These are phyloP conservation scores for Urocitellus parryii DNA, from an alignment of 2,113 vertebrate species.

Conservation along the genomic window DNA sequence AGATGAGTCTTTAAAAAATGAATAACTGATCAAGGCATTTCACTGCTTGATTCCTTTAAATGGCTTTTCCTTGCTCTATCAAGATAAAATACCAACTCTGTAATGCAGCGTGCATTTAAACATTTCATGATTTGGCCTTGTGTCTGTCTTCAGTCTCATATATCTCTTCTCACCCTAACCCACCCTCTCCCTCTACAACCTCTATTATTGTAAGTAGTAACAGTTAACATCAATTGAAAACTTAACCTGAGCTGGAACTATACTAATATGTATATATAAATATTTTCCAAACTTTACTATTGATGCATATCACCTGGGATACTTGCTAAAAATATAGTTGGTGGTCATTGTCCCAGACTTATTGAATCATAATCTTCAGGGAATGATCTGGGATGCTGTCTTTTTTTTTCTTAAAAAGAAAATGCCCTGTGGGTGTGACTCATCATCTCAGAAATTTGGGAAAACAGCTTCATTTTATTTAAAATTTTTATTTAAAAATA, in stretches of 20 bases:
- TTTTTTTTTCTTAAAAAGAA: background rate
- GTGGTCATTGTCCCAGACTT: background rate
- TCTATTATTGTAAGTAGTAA: constrained; percentile 39
- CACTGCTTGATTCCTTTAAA: constrained; percentile 3
- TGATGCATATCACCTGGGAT: background rate
- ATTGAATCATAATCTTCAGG: constrained; percentile 26
- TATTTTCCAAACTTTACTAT: constrained; percentile 27
- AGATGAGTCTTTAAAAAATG: constrained; percentile 43
- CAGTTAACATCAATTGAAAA: background rate
- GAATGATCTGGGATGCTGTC: background rate
- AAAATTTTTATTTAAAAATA: constrained; percentile 26
- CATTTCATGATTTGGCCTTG: background rate
- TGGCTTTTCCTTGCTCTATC: background rate
- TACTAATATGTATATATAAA: background rate
- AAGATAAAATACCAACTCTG: constrained; percentile 20
- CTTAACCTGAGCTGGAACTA: background rate
- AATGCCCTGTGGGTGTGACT: background rate
- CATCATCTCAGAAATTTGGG: background rate
- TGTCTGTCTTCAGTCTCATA: background rate
- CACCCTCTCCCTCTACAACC: background rate
- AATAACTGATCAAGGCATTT: constrained; percentile 23
- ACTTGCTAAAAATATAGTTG: constrained; percentile 53
- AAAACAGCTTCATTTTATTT: background rate
- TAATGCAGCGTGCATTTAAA: background rate
- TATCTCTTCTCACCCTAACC: background rate